phyloP scores from a whole-genome alignment of 2,888 invertebrate genomes.

The Dicycla oo region DNA sequence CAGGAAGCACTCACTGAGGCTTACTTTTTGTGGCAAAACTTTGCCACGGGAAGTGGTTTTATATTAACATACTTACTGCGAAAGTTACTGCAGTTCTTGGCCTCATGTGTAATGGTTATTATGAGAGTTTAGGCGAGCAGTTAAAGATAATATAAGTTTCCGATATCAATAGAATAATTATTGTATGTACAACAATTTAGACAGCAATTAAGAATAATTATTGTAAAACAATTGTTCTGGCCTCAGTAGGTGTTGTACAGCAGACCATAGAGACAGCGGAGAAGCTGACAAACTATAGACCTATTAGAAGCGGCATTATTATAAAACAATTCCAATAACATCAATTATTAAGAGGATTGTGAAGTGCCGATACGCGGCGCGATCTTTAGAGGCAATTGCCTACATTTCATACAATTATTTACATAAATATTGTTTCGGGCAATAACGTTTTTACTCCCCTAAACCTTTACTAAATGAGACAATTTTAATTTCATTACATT shows the following conservation, averaged over 20 bases:
- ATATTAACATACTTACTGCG: conserved; percentile 40
- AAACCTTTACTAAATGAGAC: too few species aligned
- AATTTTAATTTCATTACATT: too few species aligned
- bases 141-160: background rate
- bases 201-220: too few species aligned
- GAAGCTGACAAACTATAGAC: background rate
- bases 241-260: background rate
- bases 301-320: background rate
- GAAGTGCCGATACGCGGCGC: too few species aligned
- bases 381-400: too few species aligned
- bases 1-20: conserved; percentile 49
- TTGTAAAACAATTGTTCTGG: background rate
- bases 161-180: background rate
- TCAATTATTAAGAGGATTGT: too few species aligned
- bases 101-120: background rate
- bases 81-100: conserved; percentile 4
- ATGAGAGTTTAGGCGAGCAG: background rate
- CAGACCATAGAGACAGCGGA: background rate
- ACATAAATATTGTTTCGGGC: too few species aligned
- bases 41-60: conserved; percentile 47
- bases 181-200: too few species aligned
- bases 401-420: too few species aligned
- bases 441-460: too few species aligned
- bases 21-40: conserved; percentile 49
- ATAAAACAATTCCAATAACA: background rate